phyloP scores from a whole-genome alignment of 2,797 vertebrate genomes.

The Zenarchopterus dispar region DNA sequence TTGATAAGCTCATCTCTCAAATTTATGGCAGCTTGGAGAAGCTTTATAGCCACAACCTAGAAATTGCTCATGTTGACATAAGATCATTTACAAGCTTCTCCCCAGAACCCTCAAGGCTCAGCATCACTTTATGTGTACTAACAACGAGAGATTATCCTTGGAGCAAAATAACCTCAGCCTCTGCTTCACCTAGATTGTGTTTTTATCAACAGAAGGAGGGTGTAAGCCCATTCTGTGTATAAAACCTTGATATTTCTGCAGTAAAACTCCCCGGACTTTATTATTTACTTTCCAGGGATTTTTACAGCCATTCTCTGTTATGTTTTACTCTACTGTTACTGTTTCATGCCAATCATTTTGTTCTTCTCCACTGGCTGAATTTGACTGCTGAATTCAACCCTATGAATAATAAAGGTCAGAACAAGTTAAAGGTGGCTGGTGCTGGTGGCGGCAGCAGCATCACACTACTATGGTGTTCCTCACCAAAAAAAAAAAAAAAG shows the following conservation, averaged over 20 bases:
- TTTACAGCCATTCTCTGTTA: conserved; percentile 8
- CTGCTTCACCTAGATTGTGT: conserved; percentile 48
- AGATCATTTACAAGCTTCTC: conserved; percentile 73
- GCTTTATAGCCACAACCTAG: conserved; percentile 76
- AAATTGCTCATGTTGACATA: conserved; percentile 73
- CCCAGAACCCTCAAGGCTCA: conserved; percentile 64
- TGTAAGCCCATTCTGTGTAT: conserved; percentile 9
- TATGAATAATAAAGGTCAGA: conserved; percentile 38
- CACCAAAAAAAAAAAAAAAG: conserved; percentile 1
- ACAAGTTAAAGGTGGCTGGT: conserved; percentile 31
- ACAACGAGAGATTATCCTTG: conserved; percentile 69
- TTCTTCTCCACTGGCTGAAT: conserved; percentile 29
- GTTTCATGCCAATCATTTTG: conserved; percentile 21
- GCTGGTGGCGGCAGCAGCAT: conserved; percentile 7
- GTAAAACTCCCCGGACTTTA: conserved; percentile 18
- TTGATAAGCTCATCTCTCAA: conserved; percentile 78
- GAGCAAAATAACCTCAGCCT: conserved; percentile 52
- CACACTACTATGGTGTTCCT: conserved; percentile 8
- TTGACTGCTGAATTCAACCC: conserved; percentile 35
- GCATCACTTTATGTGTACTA: conserved; percentile 61
- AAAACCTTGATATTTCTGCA: conserved; percentile 31
- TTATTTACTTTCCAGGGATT: conserved; percentile 18
- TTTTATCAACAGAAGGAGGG: conserved; percentile 25
- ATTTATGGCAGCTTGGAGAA: conserved; percentile 68
- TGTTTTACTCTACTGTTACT: conserved; percentile 23